These are phyloP conservation scores for Drosophila cyrtoloma DNA, from an alignment of 2,888 invertebrate species.

Conservation along the genomic window DNA sequence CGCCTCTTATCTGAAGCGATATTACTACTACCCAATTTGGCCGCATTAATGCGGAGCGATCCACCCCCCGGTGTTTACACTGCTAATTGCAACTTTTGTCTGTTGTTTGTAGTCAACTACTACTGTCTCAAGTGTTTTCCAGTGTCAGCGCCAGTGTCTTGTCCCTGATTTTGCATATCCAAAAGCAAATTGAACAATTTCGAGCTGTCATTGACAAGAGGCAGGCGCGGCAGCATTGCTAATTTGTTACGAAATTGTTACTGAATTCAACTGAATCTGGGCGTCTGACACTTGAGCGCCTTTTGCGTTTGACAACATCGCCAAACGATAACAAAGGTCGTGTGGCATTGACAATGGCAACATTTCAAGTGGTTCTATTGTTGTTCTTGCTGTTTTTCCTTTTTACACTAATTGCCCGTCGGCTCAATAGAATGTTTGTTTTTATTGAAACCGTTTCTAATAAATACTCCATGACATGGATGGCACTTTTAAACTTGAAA, in stretches of 20 bases:
- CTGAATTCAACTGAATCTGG: constrained; percentile 29
- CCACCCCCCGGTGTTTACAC: constrained; percentile 38
- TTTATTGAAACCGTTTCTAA: constrained; percentile 31
- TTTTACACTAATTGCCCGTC: constrained; percentile 60
- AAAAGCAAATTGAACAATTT: constrained; percentile 51
- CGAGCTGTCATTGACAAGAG: constrained; percentile 50
- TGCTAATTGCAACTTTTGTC: constrained; percentile 55
- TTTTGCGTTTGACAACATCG: constrained; percentile 69
- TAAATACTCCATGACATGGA: neutral
- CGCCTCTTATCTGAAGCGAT: constrained; percentile 7
- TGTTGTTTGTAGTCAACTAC: constrained; percentile 20
- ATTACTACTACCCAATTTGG: constrained; percentile 30
- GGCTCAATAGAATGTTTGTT: constrained; percentile 28
- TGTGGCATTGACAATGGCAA: constrained; percentile 62
- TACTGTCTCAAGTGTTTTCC: constrained; percentile 52
- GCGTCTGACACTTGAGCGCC: constrained; percentile 60
- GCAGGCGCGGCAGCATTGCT: constrained; percentile 40
- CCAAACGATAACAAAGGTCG: constrained; percentile 59
- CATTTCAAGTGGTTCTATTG: constrained; percentile 58
- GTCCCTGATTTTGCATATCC: constrained; percentile 49
- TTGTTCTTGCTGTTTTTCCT: constrained; percentile 19
- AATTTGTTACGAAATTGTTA: constrained; percentile 44
- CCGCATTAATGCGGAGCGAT: constrained; percentile 1
- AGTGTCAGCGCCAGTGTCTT: constrained; percentile 24
- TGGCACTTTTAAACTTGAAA: neutral